phyloP scores from a whole-genome alignment of 2,113 vertebrate species.

The Tetraodon nigroviridis region DNA sequence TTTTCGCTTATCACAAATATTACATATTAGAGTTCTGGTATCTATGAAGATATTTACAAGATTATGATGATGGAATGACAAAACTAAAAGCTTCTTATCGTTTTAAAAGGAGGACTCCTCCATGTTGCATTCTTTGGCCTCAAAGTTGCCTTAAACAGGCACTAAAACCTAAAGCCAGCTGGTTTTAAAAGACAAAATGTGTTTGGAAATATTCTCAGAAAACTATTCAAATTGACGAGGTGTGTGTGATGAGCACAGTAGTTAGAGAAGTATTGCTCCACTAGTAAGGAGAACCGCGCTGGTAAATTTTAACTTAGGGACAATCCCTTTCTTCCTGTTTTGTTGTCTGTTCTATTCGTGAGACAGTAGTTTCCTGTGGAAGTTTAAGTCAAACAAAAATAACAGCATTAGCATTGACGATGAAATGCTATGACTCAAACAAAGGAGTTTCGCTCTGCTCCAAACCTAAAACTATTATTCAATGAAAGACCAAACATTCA shows the following conservation, averaged over 20 bases:
- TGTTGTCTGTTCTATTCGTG: neutral
- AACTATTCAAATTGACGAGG: neutral
- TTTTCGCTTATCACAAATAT: too few relatives aligned
- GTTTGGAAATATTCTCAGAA: too few relatives aligned
- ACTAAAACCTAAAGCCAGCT: too few relatives aligned
- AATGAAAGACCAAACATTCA: neutral
- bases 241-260: neutral
- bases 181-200: too few relatives aligned
- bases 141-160: too few relatives aligned
- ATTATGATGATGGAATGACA: too few relatives aligned
- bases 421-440: neutral
- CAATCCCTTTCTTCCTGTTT: slow-evolving; percentile 5
- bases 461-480: neutral
- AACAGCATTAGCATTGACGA: neutral
- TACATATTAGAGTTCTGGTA: too few relatives aligned
- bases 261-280: neutral
- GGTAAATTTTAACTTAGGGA: neutral
- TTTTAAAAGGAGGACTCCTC: too few relatives aligned
- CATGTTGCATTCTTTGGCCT: too few relatives aligned
- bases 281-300: neutral
- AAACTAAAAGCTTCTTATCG: too few relatives aligned
- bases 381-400: neutral
- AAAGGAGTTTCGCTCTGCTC: neutral
- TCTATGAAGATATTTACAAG: too few relatives aligned
- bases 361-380: neutral